These are phyloP conservation scores for Allobates femoralis DNA, from an alignment of 2,797 vertebrate species.

Conservation along the genomic window DNA sequence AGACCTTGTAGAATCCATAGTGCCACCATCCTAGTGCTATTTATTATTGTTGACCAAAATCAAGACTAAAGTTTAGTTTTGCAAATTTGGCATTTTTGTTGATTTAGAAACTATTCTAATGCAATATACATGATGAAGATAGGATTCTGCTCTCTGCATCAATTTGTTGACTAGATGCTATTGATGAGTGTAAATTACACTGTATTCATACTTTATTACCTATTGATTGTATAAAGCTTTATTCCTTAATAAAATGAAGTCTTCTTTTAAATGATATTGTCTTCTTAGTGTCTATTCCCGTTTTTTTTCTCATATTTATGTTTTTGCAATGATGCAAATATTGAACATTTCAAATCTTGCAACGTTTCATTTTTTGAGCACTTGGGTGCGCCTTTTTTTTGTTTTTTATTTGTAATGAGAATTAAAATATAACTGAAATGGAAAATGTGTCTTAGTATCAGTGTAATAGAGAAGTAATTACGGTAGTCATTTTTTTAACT, in stretches of 20 bases:
- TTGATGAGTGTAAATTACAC: conserved; percentile 61
- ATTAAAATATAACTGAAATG: neutral
- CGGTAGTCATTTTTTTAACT: too few species aligned
- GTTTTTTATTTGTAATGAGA: neutral
- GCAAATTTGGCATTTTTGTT: conserved; percentile 56
- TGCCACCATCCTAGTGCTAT: neutral
- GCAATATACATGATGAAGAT: conserved; percentile 62
- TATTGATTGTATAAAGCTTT: conserved; percentile 62
- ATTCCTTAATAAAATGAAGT: conserved; percentile 61
- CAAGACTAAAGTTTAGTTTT: conserved; percentile 41
- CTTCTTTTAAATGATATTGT: conserved; percentile 47
- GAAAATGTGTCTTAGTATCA: too few species aligned
- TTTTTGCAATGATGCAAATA: conserved; percentile 24
- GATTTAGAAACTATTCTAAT: conserved; percentile 54
- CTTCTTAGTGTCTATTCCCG: conserved; percentile 36
- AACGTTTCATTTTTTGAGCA: neutral
- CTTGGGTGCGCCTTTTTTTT: neutral
- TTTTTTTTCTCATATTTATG: neutral
- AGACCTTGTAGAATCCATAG: neutral
- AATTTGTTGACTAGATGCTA: conserved; percentile 60
- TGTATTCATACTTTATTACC: conserved; percentile 60
- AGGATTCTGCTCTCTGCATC: conserved; percentile 59
- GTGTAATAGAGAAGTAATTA: too few species aligned
- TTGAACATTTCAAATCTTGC: neutral
- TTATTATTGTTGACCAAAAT: conserved; percentile 27